Evolutionary conservation across 2,888 invertebrate genomes (phyloP).

Genomic region (Polietes domitor): DNA sequence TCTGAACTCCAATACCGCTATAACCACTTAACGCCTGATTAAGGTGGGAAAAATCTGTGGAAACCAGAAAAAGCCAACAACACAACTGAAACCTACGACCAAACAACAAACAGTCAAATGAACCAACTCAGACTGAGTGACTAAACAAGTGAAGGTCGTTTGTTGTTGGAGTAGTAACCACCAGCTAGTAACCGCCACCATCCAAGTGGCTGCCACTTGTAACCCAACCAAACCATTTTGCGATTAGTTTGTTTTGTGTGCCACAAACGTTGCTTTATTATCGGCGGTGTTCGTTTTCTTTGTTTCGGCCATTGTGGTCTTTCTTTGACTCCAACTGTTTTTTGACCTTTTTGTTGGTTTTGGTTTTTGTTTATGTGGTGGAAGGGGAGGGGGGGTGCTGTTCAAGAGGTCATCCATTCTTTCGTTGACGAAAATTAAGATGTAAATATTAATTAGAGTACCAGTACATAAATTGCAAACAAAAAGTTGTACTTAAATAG

Average conservation of each 20-base stretch:
- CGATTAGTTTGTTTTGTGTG: background rate
- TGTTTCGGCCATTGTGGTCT: background rate
- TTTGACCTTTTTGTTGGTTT: constrained; percentile 31
- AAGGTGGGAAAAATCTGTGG: constrained; percentile 50
- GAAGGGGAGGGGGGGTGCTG: background rate
- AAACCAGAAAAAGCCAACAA: background rate
- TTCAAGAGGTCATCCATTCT: background rate
- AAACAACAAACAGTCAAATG: no score
- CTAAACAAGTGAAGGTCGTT: constrained; percentile 36
- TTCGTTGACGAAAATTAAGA: background rate
- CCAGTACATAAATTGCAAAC: background rate
- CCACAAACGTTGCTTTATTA: background rate
- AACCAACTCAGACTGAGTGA: background rate
- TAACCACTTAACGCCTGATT: constrained; percentile 51
- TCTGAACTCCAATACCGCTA: background rate
- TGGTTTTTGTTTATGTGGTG: background rate
- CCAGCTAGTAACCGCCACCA: background rate
- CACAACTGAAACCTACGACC: no score
- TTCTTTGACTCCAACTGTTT: constrained; percentile 33
- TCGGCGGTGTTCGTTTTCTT: background rate
- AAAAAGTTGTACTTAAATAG: background rate
- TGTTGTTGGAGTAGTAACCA: background rate
- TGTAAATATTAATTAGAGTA: constrained; percentile 8
- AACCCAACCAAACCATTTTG: constrained; percentile 7
- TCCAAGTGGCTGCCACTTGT: constrained; percentile 26